These are phyloP conservation scores for Phallusia fumigata DNA, from an alignment of 23 tunicate genomes.

Conservation along the genomic window DNA sequence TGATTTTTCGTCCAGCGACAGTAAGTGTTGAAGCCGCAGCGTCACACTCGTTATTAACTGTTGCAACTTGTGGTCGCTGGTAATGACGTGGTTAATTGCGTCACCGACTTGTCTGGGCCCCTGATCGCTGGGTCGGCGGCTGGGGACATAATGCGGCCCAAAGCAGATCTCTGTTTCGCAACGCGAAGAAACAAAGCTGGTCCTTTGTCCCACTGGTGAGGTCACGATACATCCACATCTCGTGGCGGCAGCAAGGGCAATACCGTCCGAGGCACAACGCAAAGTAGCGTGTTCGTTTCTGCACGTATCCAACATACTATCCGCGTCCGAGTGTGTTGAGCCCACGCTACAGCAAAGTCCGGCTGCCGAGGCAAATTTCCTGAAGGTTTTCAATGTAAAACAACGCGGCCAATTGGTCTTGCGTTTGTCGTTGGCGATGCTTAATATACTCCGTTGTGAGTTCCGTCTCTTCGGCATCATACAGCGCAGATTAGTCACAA, in stretches of 20 bases:
- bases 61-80: not conserved
- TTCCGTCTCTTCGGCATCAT: conserved; percentile 25
- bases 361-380: conserved; percentile 42
- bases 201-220: not conserved
- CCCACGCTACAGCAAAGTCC: conserved; percentile 33
- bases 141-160: not conserved
- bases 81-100: not conserved
- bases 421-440: conserved; percentile 21
- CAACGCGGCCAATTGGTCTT: conserved; percentile 32
- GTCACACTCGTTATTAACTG: not conserved
- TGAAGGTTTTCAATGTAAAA: conserved; percentile 24
- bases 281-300: not conserved
- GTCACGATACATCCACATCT: not conserved
- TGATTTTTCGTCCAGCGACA: not conserved
- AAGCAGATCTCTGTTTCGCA: not conserved
- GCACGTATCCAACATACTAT: not conserved
- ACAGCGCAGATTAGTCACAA: not conserved
- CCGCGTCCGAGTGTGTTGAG: not conserved
- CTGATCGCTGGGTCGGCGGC: conserved; percentile 5
- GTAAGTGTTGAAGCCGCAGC: not conserved
- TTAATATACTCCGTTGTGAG: conserved; percentile 7
- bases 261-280: conserved; percentile 5
- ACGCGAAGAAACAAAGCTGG: conserved; percentile 2
- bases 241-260: not conserved
- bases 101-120: not conserved